Evolutionary conservation across 2,888 invertebrate genomes (phyloP).

Genomic region (Parelbella ahira): DNA sequence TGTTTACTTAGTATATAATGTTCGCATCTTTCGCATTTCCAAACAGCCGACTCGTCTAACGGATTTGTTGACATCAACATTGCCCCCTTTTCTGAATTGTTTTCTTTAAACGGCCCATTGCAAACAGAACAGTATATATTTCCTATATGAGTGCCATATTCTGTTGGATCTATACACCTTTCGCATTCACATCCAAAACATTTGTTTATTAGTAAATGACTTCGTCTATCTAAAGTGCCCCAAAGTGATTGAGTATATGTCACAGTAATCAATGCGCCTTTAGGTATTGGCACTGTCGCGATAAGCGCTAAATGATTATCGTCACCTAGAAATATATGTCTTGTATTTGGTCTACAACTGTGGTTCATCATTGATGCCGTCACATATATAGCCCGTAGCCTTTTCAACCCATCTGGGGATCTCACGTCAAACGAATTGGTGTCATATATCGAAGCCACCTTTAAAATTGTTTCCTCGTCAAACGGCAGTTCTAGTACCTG

Average conservation of each 20-base stretch:
- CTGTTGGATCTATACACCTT: constrained; percentile 85
- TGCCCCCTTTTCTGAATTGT: constrained; percentile 43
- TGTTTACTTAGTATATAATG: constrained; percentile 79
- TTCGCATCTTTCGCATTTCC: constrained; percentile 84
- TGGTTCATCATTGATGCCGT: constrained; percentile 86
- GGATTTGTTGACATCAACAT: constrained; percentile 83
- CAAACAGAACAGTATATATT: constrained; percentile 84
- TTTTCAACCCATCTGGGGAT: constrained; percentile 66
- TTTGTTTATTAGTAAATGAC: constrained; percentile 82
- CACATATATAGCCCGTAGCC: constrained; percentile 83
- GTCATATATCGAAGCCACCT: constrained; percentile 84
- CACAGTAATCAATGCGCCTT: constrained; percentile 84
- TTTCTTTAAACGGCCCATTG: constrained; percentile 61
- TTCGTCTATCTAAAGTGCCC: constrained; percentile 84
- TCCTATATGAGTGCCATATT: constrained; percentile 83
- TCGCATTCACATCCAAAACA: constrained; percentile 85
- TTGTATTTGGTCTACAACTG: constrained; percentile 86
- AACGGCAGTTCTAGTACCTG: constrained; percentile 79
- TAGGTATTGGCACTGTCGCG: constrained; percentile 83
- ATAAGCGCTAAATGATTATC: constrained; percentile 82
- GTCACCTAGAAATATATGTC: constrained; percentile 83
- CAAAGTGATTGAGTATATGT: constrained; percentile 86
- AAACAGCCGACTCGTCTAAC: constrained; percentile 77
- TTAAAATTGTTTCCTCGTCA: constrained; percentile 80
- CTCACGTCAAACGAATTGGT: constrained; percentile 86